These are phyloP conservation scores for Eriocheir sinensis DNA, from an alignment of 1,140 invertebrate genomes.

Conservation along the genomic window DNA sequence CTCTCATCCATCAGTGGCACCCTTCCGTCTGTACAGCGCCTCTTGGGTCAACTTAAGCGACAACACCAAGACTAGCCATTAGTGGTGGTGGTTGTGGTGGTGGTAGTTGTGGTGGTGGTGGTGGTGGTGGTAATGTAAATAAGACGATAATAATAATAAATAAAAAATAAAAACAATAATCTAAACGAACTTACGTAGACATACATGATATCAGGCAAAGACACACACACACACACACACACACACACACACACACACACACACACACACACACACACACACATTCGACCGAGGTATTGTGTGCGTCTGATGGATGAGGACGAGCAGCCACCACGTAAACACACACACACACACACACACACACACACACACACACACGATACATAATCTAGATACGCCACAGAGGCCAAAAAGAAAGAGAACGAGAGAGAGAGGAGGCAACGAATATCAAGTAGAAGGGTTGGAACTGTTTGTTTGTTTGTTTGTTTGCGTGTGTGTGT, in stretches of 20 bases:
- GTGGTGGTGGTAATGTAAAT: neutral
- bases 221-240: conserved; percentile 53
- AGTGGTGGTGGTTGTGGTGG: neutral
- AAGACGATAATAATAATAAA: no score
- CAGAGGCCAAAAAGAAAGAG: no score
- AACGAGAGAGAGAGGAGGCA: no score
- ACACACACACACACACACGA: conserved; percentile 8
- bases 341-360: conserved; percentile 31
- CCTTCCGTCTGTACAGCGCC: no score
- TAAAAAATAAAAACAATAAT: neutral
- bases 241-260: conserved; percentile 53
- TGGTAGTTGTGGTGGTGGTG: neutral
- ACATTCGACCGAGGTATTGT: neutral
- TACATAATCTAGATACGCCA: no score
- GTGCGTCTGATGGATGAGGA: conserved; percentile 8
- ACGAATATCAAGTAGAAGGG: no score
- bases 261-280: conserved; percentile 29
- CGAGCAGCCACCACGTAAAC: conserved; percentile 16
- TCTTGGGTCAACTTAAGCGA: no score
- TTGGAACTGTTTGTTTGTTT: no score
- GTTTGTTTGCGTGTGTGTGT: no score
- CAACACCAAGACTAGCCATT: no score
- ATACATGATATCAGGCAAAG: neutral
- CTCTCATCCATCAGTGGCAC: neutral
- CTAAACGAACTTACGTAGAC: neutral